Percentiles rank a stretch among this genome's conserved stretches.
These are phyloP conservation scores for Etheostoma nigrum DNA, from an alignment of 2,797 vertebrate genomes.

Conservation along the genomic window DNA sequence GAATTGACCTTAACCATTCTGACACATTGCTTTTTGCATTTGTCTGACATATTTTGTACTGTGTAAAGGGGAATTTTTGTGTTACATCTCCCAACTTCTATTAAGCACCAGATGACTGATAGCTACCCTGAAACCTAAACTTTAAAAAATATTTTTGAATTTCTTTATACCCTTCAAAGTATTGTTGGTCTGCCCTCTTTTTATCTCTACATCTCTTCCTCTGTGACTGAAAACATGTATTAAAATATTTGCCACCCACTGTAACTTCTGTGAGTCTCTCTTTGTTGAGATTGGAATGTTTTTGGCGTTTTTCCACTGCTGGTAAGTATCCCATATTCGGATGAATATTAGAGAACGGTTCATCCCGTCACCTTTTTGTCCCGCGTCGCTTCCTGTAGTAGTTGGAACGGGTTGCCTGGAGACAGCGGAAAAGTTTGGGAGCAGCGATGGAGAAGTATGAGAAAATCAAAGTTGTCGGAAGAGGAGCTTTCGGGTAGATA, in stretches of 20 bases:
- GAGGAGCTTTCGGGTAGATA: constrained; percentile 96
- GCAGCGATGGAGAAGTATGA: constrained; percentile 97
- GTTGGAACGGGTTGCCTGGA: constrained; percentile 84
- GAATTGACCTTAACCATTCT: too few species aligned
- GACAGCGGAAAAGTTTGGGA: constrained; percentile 69
- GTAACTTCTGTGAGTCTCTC: background rate
- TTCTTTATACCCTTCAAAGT: too few species aligned
- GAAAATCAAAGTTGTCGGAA: constrained; percentile 96
- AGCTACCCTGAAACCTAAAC: too few species aligned
- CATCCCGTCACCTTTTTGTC: constrained; percentile 55
- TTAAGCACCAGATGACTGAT: too few species aligned
- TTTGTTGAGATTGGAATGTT: background rate
- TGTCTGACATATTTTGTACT: background rate
- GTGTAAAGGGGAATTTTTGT: background rate
- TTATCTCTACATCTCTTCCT: background rate
- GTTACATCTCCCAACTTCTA: background rate
- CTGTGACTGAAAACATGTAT: background rate
- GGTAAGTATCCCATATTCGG: too few species aligned
- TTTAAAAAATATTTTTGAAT: too few species aligned
- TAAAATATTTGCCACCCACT: background rate
- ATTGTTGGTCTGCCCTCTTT: background rate
- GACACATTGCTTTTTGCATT: too few species aligned
- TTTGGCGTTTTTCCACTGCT: too few species aligned
- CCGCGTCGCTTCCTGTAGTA: constrained; percentile 65
- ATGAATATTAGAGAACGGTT: background rate